Base-by-base conservation (phyloP, 2,797 vertebrate genomes). In the Glyptemys insculpta region DNA sequence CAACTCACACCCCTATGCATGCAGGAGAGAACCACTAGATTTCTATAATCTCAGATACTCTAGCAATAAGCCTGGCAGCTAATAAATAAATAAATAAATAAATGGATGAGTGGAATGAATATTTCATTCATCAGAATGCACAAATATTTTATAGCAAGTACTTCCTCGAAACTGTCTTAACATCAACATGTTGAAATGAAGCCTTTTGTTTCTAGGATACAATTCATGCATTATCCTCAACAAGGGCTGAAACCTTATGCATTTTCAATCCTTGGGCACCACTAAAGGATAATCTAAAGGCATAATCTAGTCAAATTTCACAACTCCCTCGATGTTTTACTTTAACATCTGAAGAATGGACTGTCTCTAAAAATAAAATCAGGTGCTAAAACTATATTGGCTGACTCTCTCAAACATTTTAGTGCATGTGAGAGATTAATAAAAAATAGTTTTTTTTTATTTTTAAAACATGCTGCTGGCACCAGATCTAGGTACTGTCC, bases 231-330 rank as follows among this genome's bases (percentile, higher is more conserved):
- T 87, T 80, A 14, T 34, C 79, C 86, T 81, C 47, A 94, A 54
- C 53, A 94, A 88, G 47, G 59, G 90, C 12, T 92, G 78, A 95
- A 97, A 96, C 85, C 85, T 44, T 95, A 94, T 34, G 53, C 72
- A 41, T n/a, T 86, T 93, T 79, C 84, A 96, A 90, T 83, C 88
- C 86, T 93, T 49, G 34, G 81, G 49, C 25, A 65, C 82, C 89
- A 82, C 86, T 91, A 82, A 86, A 86, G 83, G 37, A 88, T 74
- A 37, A 83, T 88, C 52, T 52, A 82, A 81, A 23, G 41, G 62
- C 65, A 6, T 50, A 83, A 92, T n/a, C 81, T 79, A 87, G 79
- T 34, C 54, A 92, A 56, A 93, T 25, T 34, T n/a, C 44, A 86
- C 56, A 47, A 16, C 62, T 85, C 31, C 56, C 91, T 37, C 91